These are phyloP conservation scores for Myrmecophaga tridactyla DNA, from an alignment of 2,113 vertebrate species.

Conservation along the genomic window DNA sequence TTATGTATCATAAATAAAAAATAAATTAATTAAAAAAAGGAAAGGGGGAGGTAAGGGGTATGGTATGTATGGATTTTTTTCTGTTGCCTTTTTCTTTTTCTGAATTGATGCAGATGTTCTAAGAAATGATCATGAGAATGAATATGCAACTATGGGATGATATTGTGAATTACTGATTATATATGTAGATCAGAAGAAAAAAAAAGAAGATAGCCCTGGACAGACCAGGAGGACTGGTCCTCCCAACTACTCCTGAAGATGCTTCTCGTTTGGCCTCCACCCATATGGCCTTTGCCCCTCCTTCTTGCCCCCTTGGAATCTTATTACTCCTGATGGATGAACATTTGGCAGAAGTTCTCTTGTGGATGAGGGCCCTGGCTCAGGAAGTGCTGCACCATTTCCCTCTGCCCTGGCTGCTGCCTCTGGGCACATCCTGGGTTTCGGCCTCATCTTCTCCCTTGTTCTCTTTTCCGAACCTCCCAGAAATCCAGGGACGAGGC, in stretches of 20 bases:
- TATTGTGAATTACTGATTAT: no score
- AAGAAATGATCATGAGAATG: no score
- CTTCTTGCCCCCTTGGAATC: background rate
- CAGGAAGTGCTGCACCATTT: background rate
- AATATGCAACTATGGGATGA: no score
- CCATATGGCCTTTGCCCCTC: rapidly evolving
- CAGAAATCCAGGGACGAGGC: background rate
- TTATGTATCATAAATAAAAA: no score
- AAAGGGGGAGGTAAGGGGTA: no score
- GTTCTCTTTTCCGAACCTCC: background rate
- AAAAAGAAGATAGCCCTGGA: background rate
- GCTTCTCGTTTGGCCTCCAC: background rate
- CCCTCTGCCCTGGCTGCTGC: background rate
- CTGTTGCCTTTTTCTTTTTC: no score
- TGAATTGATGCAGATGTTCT: no score
- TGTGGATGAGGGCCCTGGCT: background rate
- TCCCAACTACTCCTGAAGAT: background rate
- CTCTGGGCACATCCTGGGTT: background rate
- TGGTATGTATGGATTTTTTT: no score
- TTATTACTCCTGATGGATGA: background rate
- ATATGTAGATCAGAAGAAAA: no score
- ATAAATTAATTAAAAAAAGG: no score
- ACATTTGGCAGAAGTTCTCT: background rate
- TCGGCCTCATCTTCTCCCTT: background rate
- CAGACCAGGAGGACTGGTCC: no score